A percentile compares a stretch with the other conserved stretches of the same genome.
phyloP scores from a whole-genome alignment of 2,797 vertebrate genomes.

The Octomys mimax region DNA sequence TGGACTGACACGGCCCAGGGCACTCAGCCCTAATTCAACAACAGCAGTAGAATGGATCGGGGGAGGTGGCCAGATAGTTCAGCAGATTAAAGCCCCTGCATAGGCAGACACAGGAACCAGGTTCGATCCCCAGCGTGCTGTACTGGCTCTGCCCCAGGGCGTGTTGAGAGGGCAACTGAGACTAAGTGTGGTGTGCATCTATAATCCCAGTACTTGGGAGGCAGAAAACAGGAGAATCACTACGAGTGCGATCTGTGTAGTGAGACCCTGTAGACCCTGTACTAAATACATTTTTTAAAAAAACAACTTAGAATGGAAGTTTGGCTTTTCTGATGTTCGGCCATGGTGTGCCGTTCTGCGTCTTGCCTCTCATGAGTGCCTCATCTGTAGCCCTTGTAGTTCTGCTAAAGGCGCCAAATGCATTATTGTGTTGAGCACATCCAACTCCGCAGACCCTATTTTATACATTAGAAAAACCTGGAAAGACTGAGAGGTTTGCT shows the following conservation, averaged over 20 bases:
- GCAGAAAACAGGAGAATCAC: too few species aligned
- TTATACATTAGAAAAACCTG: not conserved
- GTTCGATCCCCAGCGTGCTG: too few species aligned
- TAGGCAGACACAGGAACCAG: too few species aligned
- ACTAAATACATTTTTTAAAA: too few species aligned
- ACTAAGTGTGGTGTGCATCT: too few species aligned
- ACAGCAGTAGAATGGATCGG: not conserved
- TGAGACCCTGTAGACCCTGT: too few species aligned
- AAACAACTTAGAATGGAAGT: not conserved
- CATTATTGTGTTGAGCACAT: not conserved
- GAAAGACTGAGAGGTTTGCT: not conserved
- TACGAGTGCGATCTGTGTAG: too few species aligned
- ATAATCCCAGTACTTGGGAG: too few species aligned
- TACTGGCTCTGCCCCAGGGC: too few species aligned
- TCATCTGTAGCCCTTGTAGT: not conserved
- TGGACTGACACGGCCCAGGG: not conserved
- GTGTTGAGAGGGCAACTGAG: too few species aligned
- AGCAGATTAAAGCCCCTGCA: too few species aligned
- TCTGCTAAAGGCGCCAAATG: not conserved
- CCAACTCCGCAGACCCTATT: not conserved
- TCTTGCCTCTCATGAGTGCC: not conserved
- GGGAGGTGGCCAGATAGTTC: too few species aligned
- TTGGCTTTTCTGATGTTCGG: not conserved
- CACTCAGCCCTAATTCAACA: not conserved
- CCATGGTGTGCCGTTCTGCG: accelerated